Evolutionary conservation across 2,888 invertebrate species (phyloP), one percentile per base, ranked within the genome.

Genomic region (Alcis repandata): DNA sequence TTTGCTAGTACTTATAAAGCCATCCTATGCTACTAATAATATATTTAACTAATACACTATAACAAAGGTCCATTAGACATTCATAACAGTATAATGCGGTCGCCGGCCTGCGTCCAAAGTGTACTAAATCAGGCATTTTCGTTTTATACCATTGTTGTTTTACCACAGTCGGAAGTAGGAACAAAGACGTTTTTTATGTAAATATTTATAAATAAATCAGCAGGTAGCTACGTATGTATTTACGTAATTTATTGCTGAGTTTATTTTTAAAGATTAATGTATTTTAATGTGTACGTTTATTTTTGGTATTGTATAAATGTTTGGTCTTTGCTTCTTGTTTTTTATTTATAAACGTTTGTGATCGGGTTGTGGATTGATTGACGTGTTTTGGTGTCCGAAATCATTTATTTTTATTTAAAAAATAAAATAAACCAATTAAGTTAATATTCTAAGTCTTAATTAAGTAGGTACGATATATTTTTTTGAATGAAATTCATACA

Each of bases 111-210:
- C 27, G 10, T 56, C 0, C n/a, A 56, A 45, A 56, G 45, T 45
- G 33, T 9, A 11, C 20, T 56, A 56, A 56, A 45, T 56, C n/a
- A 56, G 56, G 9, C n/a, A 6, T 19, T 56, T 45, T 56, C 1
- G 45, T 33, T n/a, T 17, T 17, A 13, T 32, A 43, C 27, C 32
- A 17, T 13, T 15, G 7, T 40, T 38, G 20, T 38, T 45, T 45
- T 36, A 56, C 17, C 56, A 45, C 36, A 46, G 33, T 45, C 45
- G 56, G 56, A 56, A 56, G 45, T 36, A 45, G 36, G 56, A 45
- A 56, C 45, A 36, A 32, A 45, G n/a, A 33, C 45, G 27, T 43
- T 45, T 27, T 56, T 56, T 33, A 56, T 56, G 45, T 43, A 41
- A 41, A 54, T 17, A 13, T 4, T 43, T 43, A 17, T 43, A 54